Percentiles rank a stretch among this genome's conserved stretches.
phyloP scores from a whole-genome alignment of 2,797 vertebrate genomes.

The Anomalospiza imberbis region DNA sequence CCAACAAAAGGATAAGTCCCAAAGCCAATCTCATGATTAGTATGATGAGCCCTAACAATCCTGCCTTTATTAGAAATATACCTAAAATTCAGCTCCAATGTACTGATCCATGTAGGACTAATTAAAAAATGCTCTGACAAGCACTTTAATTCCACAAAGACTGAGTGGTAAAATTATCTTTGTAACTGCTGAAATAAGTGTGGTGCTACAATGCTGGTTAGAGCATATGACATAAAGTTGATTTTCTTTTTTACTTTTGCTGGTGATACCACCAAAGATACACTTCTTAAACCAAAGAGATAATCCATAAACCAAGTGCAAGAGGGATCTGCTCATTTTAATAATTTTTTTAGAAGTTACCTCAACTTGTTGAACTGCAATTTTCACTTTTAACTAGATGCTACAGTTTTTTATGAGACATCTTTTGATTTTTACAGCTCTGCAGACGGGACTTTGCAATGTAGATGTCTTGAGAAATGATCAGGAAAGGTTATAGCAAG shows the following conservation, averaged over 20 bases:
- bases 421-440: not conserved
- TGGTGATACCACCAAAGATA: not conserved
- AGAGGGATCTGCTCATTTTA: not conserved
- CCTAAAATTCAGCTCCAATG: not conserved
- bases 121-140: not conserved
- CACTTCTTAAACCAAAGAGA: not conserved
- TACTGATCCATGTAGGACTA: not conserved
- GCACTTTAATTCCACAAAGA: not conserved
- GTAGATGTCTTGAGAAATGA: not conserved
- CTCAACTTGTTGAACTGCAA: not conserved
- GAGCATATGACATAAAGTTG: not conserved
- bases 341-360: not conserved
- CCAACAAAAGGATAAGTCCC: not conserved
- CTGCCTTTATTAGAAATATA: not conserved
- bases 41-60: not conserved
- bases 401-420: not conserved
- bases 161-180: not conserved
- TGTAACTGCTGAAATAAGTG: not conserved
- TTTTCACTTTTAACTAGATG: not conserved
- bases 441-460: not conserved
- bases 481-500: not conserved
- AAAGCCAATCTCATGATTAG: not conserved
- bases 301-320: not conserved
- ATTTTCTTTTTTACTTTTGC: not conserved
- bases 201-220: not conserved